A percentile compares a stretch with the other conserved stretches of the same genome.
phyloP scores from a whole-genome alignment of 2,888 invertebrate species.

The Calephelis perditalis region DNA sequence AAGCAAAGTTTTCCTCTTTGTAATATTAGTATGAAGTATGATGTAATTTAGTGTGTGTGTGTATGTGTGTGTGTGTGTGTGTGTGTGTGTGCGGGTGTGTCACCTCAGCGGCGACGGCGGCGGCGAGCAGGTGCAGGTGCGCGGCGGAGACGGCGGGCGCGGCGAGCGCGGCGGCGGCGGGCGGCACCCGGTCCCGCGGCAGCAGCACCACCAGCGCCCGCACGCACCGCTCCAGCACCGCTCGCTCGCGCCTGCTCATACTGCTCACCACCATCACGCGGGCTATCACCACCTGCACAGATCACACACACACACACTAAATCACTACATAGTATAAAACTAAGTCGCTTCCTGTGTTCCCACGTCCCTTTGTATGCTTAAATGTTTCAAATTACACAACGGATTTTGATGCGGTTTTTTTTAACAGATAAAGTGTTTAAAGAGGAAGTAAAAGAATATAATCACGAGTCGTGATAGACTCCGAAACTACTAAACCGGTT shows the following conservation, averaged over 20 bases:
- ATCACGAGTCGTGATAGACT: no score
- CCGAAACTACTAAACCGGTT: no score
- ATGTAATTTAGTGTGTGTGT: no score
- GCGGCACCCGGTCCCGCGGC: conserved; percentile 38
- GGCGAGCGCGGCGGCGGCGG: conserved; percentile 50
- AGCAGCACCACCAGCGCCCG: conserved; percentile 46
- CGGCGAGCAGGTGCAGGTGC: conserved; percentile 83
- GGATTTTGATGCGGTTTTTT: no score
- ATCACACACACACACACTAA: background rate
- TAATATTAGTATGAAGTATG: no score
- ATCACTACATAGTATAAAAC: no score
- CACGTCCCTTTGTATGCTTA: no score
- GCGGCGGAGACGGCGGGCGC: conserved; percentile 80
- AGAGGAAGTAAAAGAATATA: no score
- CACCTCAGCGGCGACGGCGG: conserved; percentile 57
- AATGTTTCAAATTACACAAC: no score
- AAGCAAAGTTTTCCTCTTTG: no score
- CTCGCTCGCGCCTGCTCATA: conserved; percentile 43
- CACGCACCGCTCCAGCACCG: conserved; percentile 53
- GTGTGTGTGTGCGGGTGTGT: conserved; percentile 9
- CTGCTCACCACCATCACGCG: conserved; percentile 61
- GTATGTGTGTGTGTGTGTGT: background rate
- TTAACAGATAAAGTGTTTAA: no score
- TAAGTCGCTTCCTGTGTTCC: no score
- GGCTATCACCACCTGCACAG: conserved; percentile 56